Evolutionary conservation across 1,140 invertebrate species (phyloP).

Genomic region (Drosophila ercepeae): DNA sequence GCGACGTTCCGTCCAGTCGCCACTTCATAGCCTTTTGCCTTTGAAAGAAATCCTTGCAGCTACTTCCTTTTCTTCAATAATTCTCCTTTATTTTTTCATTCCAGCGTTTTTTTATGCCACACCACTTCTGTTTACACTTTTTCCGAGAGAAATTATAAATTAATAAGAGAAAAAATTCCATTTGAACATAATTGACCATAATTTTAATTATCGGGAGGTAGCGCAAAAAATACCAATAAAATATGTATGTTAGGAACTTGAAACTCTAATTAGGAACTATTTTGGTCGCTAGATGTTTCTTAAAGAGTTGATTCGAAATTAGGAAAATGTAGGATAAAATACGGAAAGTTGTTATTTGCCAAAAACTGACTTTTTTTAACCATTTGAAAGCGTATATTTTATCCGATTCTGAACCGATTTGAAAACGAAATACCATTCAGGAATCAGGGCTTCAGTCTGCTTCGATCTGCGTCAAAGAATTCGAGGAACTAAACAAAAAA

Average conservation of each 20-base stretch:
- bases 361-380: too few species aligned
- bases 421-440: too few species aligned
- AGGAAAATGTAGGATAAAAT: too few species aligned
- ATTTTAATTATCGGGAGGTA: not conserved
- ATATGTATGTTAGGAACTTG: not conserved
- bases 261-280: not conserved
- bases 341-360: too few species aligned
- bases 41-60: not conserved
- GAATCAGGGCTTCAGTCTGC: too few species aligned
- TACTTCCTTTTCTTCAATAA: constrained; percentile 14
- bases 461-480: too few species aligned
- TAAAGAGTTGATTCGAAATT: too few species aligned
- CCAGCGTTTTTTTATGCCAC: not conserved
- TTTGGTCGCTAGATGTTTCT: too few species aligned
- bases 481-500: too few species aligned
- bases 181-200: constrained; percentile 26
- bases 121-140: constrained; percentile 15
- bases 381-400: too few species aligned
- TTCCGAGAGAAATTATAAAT: constrained; percentile 24
- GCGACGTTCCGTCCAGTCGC: constrained; percentile 38
- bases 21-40: constrained; percentile 28
- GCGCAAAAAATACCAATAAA: not conserved
- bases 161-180: constrained; percentile 29
- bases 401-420: too few species aligned
- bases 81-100: not conserved